Percentiles rank a stretch among this genome's conserved stretches.
Conservation (phyloP, 2,113 vertebrate genomes). For the Lasiurus cinereus region DNA sequence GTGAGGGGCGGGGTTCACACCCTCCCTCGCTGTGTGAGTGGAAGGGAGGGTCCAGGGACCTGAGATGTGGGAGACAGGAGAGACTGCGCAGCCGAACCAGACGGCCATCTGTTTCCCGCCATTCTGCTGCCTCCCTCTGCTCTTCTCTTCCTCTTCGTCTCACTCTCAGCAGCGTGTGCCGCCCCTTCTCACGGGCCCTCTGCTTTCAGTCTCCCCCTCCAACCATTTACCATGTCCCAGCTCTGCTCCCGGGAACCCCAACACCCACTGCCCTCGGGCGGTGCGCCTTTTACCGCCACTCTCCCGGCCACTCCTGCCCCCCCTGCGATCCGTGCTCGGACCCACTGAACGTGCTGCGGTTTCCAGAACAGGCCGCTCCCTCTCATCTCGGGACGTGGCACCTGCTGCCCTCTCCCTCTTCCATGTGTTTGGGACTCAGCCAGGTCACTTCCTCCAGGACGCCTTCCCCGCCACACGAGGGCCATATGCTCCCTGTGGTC, state of each 20-base stretch:
- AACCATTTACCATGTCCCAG: neutral
- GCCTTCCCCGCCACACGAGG: neutral
- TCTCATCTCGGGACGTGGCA: neutral
- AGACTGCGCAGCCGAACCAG: neutral
- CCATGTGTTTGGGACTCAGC: neutral
- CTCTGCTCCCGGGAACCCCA: neutral
- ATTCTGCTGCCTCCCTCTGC: neutral
- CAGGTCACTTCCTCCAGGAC: neutral
- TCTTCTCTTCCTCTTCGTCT: neutral
- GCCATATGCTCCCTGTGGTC: neutral
- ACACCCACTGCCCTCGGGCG: neutral
- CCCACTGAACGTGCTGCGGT: neutral
- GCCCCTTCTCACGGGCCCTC: neutral
- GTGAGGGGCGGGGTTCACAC: too few relatives aligned
- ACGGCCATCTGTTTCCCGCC: rapidly evolving
- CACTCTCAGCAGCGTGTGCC: rapidly evolving
- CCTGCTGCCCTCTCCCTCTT: neutral
- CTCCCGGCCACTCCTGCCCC: neutral
- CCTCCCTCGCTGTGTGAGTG: neutral
- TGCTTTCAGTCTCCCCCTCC: neutral
- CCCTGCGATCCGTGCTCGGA: neutral
- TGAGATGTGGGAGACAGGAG: rapidly evolving
- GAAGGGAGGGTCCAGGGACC: neutral
- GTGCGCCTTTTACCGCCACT: too few relatives aligned
- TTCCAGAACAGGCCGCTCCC: neutral